These are phyloP conservation scores for Hyposoter dolosus DNA, from an alignment of 2,888 invertebrate genomes.

Conservation along the genomic window DNA sequence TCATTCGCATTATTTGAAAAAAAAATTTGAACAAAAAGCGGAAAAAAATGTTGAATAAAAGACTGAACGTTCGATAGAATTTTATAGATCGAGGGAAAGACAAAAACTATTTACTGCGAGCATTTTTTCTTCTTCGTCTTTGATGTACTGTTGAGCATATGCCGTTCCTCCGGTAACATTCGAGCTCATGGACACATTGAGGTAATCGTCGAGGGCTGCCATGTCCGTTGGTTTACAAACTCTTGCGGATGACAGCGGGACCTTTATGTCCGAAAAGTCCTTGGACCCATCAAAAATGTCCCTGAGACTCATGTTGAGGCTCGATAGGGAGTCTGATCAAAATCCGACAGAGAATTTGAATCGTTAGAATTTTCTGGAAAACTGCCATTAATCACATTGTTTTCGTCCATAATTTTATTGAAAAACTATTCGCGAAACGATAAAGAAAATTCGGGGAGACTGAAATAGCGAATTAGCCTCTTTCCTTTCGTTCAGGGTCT, in stretches of 20 bases:
- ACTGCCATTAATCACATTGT: no score
- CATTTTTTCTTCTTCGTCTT: conserved; percentile 78
- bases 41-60: background rate
- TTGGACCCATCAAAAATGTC: conserved; percentile 69
- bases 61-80: background rate
- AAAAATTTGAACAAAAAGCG: background rate
- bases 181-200: conserved; percentile 37
- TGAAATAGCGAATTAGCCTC: background rate
- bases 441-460: background rate
- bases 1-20: background rate
- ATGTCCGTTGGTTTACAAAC: conserved; percentile 9
- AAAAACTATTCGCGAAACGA: background rate
- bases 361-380: no score
- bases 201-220: conserved; percentile 42
- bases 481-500: background rate
- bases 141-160: conserved; percentile 78
- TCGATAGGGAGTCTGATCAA: background rate
- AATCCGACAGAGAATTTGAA: no score
- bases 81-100: background rate
- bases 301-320: conserved; percentile 71
- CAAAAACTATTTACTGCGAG: conserved; percentile 73
- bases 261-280: conserved; percentile 18
- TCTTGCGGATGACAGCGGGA: conserved; percentile 53
- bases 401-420: background rate
- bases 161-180: conserved; percentile 72